A percentile compares a stretch with the other conserved stretches of the same genome.
These are phyloP conservation scores for Schizopygopsis pylzovi DNA, from an alignment of 2,797 vertebrate genomes.

Conservation along the genomic window DNA sequence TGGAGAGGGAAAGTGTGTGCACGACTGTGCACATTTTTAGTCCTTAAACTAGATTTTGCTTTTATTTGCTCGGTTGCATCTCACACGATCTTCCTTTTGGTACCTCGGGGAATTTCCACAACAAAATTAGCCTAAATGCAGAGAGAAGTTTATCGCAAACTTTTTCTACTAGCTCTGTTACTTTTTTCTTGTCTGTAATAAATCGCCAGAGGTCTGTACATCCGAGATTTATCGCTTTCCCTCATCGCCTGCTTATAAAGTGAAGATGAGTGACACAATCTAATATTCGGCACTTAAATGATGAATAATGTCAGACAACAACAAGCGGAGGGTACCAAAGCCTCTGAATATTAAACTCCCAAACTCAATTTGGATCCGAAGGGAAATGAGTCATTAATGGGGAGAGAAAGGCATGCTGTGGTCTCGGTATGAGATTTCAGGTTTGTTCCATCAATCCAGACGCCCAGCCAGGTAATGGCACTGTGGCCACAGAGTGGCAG, in stretches of 20 bases:
- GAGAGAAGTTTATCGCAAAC: constrained; percentile 53
- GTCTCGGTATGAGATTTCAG: constrained; percentile 60
- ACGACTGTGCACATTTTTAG: constrained; percentile 3
- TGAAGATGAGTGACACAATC: constrained; percentile 72
- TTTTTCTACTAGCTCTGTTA: constrained; percentile 39
- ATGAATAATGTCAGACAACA: constrained; percentile 75
- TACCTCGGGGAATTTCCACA: background rate
- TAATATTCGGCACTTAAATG: constrained; percentile 77
- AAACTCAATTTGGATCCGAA: constrained; percentile 77
- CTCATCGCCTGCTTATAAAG: constrained; percentile 68
- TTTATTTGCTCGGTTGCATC: constrained; percentile 65
- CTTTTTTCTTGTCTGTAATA: constrained; percentile 64
- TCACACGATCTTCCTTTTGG: constrained; percentile 53
- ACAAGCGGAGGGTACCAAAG: constrained; percentile 68
- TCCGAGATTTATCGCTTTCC: constrained; percentile 69
- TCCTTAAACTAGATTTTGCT: constrained; percentile 64
- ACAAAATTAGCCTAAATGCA: constrained; percentile 25
- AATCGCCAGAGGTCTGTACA: constrained; percentile 61
- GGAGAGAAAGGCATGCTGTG: constrained; percentile 59
- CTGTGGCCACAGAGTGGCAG: constrained; percentile 62
- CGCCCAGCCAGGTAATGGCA: constrained; percentile 34
- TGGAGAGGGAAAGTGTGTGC: constrained; percentile 16
- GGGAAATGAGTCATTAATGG: constrained; percentile 73
- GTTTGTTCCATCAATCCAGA: constrained; percentile 63
- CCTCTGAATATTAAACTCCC: constrained; percentile 73